Conservation (phyloP, 2,797 vertebrate genomes). For the Sebastiscus tertius region DNA sequence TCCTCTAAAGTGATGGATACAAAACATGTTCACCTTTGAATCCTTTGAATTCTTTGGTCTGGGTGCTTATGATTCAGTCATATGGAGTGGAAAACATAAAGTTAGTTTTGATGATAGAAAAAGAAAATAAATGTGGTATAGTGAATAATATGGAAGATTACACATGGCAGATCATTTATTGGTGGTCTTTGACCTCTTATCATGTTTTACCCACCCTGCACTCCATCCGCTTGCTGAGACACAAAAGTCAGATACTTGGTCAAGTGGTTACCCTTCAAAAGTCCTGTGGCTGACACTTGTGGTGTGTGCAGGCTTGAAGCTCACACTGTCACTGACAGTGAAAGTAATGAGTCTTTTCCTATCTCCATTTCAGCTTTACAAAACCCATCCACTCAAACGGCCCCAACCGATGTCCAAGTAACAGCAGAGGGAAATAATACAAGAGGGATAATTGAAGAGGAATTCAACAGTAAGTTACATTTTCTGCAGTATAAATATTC, state of each 20-base stretch:
- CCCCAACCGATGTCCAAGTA: background rate
- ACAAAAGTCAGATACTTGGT: background rate
- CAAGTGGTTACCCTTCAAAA: background rate
- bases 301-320: background rate
- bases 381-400: constrained; percentile 12
- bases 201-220: background rate
- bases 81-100: background rate
- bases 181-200: background rate
- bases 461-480: constrained; percentile 34
- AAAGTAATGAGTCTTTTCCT: background rate
- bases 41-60: background rate
- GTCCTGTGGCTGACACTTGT: background rate
- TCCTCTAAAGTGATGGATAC: too few species aligned
- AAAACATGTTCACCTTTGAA: background rate
- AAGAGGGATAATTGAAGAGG: background rate
- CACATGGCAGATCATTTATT: background rate
- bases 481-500: background rate
- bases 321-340: background rate
- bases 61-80: background rate
- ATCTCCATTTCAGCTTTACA: constrained; percentile 33
- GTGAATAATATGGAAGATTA: background rate
- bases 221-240: background rate
- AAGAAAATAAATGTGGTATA: background rate
- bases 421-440: constrained; percentile 6
- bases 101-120: background rate